Base-by-base conservation (phyloP, 1,140 invertebrate species). In the Cephus cinctus region DNA sequence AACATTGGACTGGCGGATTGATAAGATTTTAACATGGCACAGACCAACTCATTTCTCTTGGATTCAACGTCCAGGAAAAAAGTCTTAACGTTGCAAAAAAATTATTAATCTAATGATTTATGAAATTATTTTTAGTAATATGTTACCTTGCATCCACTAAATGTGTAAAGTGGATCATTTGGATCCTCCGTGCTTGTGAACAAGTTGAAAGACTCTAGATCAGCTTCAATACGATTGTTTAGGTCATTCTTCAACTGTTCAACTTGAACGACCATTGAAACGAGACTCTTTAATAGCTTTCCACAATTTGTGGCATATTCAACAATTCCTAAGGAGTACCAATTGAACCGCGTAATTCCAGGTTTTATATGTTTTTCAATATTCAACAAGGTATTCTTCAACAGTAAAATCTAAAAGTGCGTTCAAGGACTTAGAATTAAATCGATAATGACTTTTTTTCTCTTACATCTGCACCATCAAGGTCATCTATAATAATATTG, bases 291-390 rank as follows among this genome's bases (percentile, higher is more conserved):
- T 9, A 83, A 46, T 43, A 81, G 66, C 31, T 69, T 65, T 35
- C 69, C 64, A 57, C 85, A 88, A 16, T 75, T 75, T 0, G 71
- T 53, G 9, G 83, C 80, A 63, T 88, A 94, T 41, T 92, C 88
- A 23, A 75, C 75, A 34, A 94, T 92, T 9, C 86, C 85, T 2
- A 94, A 75, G 0, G 89, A 90, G 49, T 84, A 87, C 92, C 92
- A 95, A 43, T 86, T 90, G 20, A 92, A 84, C 20, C 91, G 80
- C 4, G 84, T 86, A 0, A 89, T 67, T 5, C 91, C 92, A 18
- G 89, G 88, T 46, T 88, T 81, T 41, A 96, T 87, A 31, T 85
- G 80, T 16, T 86, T 80, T 59, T 92, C 88, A 32, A 91, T 81
- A 27, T 90, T 83, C 59, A 81, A 75, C 3, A 94, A 78, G 50